Evolutionary conservation across 2,888 invertebrate species (phyloP).

Genomic region (Xanthorhoe designata): DNA sequence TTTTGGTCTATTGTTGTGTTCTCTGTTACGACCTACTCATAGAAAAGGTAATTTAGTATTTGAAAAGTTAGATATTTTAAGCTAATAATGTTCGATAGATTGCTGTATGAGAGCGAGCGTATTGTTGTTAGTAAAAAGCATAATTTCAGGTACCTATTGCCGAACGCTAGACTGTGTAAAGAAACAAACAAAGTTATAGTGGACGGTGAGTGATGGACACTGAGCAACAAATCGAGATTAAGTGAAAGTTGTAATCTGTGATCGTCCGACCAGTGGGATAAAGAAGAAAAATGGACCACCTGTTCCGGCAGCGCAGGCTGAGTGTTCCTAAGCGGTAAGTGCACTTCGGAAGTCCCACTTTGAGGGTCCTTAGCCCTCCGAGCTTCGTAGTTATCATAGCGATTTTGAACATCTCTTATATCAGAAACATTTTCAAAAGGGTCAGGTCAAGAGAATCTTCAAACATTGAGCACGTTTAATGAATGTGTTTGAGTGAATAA

Average conservation of each 20-base stretch:
- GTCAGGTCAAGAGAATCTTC: too few relatives aligned
- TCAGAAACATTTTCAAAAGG: too few relatives aligned
- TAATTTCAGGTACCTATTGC: constrained; percentile 21
- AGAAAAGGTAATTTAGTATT: background rate
- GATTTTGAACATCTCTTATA: background rate
- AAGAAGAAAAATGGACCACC: constrained; percentile 78
- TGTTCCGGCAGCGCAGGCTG: constrained; percentile 81
- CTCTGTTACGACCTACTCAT: too few relatives aligned
- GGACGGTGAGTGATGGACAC: constrained; percentile 47
- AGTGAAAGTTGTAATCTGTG: constrained; percentile 80
- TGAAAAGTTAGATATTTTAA: background rate
- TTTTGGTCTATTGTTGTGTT: background rate
- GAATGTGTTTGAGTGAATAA: too few relatives aligned
- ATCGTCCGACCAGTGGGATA: constrained; percentile 65
- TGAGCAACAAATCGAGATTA: constrained; percentile 60
- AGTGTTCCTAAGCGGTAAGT: constrained; percentile 81
- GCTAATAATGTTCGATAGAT: background rate
- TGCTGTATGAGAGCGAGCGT: background rate
- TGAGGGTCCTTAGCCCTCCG: background rate
- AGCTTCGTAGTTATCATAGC: background rate
- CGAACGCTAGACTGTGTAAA: constrained; percentile 46
- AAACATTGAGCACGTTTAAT: too few relatives aligned
- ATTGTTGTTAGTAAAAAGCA: background rate
- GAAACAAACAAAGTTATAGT: constrained; percentile 47
- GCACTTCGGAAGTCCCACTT: constrained; percentile 25